Conservation (phyloP, 2,797 vertebrate genomes). For the Microtus californicus region DNA sequence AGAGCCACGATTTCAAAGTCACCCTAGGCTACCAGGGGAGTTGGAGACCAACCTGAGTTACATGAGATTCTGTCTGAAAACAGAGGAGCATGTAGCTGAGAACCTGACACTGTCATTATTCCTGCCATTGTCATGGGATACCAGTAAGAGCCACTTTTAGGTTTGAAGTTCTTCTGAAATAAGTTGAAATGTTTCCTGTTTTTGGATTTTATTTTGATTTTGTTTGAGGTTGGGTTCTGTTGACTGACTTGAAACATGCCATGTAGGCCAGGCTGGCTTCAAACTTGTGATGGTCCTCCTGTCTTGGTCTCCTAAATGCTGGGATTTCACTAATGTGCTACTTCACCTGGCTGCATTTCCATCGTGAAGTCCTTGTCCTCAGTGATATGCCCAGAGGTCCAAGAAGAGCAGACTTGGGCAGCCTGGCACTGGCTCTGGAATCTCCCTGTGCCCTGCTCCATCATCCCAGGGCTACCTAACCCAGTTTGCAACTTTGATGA, state of each 20-base stretch:
- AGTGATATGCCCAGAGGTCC: background rate
- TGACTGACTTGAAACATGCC: background rate
- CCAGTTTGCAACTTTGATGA: background rate
- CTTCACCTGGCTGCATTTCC: background rate
- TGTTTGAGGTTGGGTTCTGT: background rate
- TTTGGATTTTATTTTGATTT: background rate
- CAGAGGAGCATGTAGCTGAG: background rate
- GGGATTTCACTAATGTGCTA: background rate
- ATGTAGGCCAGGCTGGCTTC: background rate
- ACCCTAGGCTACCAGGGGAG: background rate
- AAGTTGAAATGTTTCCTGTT: background rate
- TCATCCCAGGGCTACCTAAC: background rate
- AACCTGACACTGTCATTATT: background rate
- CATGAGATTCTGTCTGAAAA: background rate
- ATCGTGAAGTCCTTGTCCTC: background rate
- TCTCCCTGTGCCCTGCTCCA: background rate
- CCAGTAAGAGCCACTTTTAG: background rate
- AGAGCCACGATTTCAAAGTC: background rate
- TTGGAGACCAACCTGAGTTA: background rate
- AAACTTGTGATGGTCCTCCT: background rate
- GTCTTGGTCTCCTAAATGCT: background rate
- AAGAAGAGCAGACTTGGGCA: background rate
- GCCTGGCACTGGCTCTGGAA: background rate
- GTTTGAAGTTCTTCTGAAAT: background rate
- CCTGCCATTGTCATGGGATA: background rate